Evolutionary conservation across 2,797 vertebrate genomes (phyloP).

Genomic region (Alcedo atthis): DNA sequence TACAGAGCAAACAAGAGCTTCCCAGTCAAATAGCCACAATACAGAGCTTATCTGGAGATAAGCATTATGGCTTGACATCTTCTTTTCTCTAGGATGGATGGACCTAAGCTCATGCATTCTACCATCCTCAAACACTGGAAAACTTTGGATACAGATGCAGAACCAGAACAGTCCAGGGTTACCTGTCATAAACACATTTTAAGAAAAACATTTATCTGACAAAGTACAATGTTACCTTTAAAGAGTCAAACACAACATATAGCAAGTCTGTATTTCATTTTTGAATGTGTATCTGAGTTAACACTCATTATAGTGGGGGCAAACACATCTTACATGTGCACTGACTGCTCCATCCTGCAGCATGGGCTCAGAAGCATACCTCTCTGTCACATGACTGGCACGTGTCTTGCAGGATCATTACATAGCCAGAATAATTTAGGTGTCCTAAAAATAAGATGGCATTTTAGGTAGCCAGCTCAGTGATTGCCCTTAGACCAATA

Average conservation of each 20-base stretch:
- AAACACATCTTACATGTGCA: neutral
- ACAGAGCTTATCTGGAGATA: neutral
- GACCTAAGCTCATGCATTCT: neutral
- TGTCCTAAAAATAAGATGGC: neutral
- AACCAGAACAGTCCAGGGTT: neutral
- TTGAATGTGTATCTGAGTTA: neutral
- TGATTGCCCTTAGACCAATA: neutral
- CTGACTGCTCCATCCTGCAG: neutral
- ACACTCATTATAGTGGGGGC: neutral
- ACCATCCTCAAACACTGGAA: neutral
- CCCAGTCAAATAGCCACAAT: neutral
- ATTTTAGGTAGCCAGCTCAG: accelerated
- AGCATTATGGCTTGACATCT: neutral
- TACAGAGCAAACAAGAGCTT: neutral
- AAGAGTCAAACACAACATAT: neutral
- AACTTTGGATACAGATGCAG: neutral
- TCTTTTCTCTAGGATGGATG: neutral
- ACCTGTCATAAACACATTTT: neutral
- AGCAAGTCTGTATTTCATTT: neutral
- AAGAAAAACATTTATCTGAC: neutral
- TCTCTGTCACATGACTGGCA: neutral
- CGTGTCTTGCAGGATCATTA: neutral
- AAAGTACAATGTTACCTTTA: neutral
- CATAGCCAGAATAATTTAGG: neutral
- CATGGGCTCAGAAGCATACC: accelerated